Base-by-base conservation (phyloP, 2,113 vertebrate species). In the Gymnocephalus cernua region DNA sequence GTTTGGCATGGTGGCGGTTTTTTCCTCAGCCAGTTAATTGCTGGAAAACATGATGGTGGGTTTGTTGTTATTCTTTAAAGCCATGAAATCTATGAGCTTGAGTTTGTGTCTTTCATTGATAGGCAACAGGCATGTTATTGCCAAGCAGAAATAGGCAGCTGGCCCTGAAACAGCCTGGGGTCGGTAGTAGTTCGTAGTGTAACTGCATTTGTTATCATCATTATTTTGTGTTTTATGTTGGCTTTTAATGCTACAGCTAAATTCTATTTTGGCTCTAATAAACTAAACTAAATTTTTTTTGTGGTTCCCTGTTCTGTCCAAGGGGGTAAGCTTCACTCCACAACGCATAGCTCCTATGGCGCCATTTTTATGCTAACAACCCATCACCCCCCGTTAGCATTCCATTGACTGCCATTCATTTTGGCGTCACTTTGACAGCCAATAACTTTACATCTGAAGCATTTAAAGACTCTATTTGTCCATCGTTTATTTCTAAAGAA, bases 31-130 rank as follows among this genome's bases (percentile, higher is more conserved):
- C 64, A 70, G 76, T 82, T 86, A 86, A 89, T 79, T 85, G 77
- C 48, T 90, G 90, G 85, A 91, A 93, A 93, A 89, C 75, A 65
- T 87, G 85, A 93, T 76, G 88, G 62, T 7, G 41, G 61, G 58
- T 82, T 89, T 82, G 70, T 84, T 85, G 62, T 83, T 83, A 53
- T 76, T 78, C 54, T 64, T 63, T 32, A 56, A 67, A 78, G 71
- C 59, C n/a, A 53, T 75, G 67, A 85, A 82, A 82, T 84, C 63
- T 64, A 68, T 32, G 68, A 66, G 73, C 56, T 53, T 41, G 47
- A 68, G 35, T 79, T 66, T 59, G 66, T 51, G 77, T 77, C 32
- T 69, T 45, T 51, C 3, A 45, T 18, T 74, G 78, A 90, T 82
- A 67, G 58, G 75, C 82, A 74, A 61, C 82, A 74, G 59, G n/a